Percentiles rank a stretch among this genome's conserved stretches.
These are phyloP conservation scores for Cynopterus sphinx DNA, from an alignment of 2,797 vertebrate species.

Conservation along the genomic window DNA sequence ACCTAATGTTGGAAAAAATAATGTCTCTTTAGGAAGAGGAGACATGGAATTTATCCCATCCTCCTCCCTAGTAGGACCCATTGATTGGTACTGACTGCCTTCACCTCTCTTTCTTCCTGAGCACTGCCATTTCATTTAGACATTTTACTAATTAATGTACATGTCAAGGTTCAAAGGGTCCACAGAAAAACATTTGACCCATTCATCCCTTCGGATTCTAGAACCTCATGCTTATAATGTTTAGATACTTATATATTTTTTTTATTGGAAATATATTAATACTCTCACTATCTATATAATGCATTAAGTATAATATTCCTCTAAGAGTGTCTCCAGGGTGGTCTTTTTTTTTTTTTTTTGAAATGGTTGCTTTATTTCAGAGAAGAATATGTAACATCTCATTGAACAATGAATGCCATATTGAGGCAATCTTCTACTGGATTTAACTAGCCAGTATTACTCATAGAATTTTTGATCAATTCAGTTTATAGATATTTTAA, in stretches of 20 bases:
- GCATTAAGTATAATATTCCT: not conserved
- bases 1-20: not conserved
- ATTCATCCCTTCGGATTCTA: not conserved
- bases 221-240: not conserved
- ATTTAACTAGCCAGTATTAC: not conserved
- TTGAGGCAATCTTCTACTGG: not conserved
- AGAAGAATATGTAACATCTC: not conserved
- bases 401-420: not conserved
- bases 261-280: not conserved
- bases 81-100: not conserved
- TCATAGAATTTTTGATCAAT: not conserved
- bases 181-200: not conserved
- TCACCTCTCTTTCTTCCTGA: not conserved
- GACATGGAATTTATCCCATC: not conserved
- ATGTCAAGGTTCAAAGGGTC: not conserved
- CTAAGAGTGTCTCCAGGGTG: not conserved
- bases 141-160: not conserved
- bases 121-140: not conserved
- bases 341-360: not conserved
- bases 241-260: not conserved
- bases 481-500: not conserved
- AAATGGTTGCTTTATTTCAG: not conserved
- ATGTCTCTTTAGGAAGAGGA: not conserved
- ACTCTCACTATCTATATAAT: not conserved
- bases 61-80: not conserved